A percentile compares a stretch with the other conserved stretches of the same genome.
These are phyloP conservation scores for Diadophis punctatus DNA, from an alignment of 2,113 vertebrate genomes.

Conservation along the genomic window DNA sequence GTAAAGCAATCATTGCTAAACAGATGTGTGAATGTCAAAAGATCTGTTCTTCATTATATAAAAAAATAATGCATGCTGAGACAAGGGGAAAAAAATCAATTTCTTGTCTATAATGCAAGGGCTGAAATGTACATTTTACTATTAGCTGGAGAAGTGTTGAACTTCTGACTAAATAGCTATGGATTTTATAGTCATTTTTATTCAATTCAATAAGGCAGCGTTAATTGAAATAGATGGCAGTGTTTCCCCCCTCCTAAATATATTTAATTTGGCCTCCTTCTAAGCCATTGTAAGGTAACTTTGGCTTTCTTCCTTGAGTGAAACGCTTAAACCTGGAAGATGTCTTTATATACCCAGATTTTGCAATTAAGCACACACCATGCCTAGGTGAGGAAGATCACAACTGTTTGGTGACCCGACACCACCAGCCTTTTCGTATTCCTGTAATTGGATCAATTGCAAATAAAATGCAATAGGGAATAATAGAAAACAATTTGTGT, in stretches of 20 bases:
- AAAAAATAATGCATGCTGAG: conserved; percentile 3
- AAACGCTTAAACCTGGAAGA: background rate
- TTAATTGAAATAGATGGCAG: conserved; percentile 17
- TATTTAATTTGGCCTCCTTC: conserved; percentile 24
- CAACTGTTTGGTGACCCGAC: background rate
- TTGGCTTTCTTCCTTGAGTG: background rate
- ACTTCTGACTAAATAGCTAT: conserved; percentile 39
- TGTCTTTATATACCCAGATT: background rate
- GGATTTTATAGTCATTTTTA: conserved; percentile 42
- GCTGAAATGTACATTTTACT: conserved; percentile 30
- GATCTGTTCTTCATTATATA: background rate
- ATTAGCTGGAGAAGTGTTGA: conserved; percentile 37
- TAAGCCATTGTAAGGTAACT: background rate
- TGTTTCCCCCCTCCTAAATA: background rate
- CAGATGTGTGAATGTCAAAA: background rate
- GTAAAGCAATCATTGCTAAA: background rate
- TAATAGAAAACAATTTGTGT: background rate
- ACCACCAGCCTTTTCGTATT: background rate
- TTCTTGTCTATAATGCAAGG: conserved; percentile 29
- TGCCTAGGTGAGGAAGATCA: background rate
- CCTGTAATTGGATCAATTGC: background rate
- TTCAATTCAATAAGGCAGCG: conserved; percentile 31
- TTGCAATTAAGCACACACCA: background rate
- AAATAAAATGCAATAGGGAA: background rate
- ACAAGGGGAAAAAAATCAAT: conserved; percentile 34